Evolutionary conservation across 2,888 invertebrate genomes (phyloP).

Genomic region (Limnephilus rhombicus): DNA sequence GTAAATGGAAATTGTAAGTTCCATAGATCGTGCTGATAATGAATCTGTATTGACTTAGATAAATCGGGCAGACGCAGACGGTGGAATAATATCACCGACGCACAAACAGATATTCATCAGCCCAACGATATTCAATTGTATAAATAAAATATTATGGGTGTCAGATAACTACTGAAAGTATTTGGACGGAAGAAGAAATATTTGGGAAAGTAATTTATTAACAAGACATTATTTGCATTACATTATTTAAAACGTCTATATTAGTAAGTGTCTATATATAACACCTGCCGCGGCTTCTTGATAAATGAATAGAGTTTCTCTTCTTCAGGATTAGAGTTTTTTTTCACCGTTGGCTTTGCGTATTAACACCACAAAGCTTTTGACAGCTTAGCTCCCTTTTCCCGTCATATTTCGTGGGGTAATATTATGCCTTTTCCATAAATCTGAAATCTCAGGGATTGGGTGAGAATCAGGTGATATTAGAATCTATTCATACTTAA

Average conservation of each 20-base stretch:
- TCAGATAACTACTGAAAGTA: not conserved
- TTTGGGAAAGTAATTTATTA: not conserved
- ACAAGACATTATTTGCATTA: not conserved
- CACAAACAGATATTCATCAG: no score
- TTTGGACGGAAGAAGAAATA: not conserved
- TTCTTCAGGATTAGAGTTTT: not conserved
- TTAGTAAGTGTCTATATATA: not conserved
- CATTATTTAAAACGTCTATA: not conserved
- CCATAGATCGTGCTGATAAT: no score
- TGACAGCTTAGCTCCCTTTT: not conserved
- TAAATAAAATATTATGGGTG: no score
- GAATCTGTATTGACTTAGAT: no score
- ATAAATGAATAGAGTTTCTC: not conserved
- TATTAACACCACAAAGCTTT: not conserved
- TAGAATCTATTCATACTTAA: not conserved
- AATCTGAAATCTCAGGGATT: not conserved
- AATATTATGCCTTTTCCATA: not conserved
- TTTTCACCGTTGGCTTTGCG: not conserved
- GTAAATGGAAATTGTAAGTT: no score
- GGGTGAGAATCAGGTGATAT: not conserved
- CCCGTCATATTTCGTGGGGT: not conserved
- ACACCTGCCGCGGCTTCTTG: not conserved
- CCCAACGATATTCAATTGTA: no score
- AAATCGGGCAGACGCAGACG: no score
- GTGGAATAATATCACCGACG: no score